Conservation (phyloP, 2,797 vertebrate species). For the Phrynocephalus guinanensis region DNA sequence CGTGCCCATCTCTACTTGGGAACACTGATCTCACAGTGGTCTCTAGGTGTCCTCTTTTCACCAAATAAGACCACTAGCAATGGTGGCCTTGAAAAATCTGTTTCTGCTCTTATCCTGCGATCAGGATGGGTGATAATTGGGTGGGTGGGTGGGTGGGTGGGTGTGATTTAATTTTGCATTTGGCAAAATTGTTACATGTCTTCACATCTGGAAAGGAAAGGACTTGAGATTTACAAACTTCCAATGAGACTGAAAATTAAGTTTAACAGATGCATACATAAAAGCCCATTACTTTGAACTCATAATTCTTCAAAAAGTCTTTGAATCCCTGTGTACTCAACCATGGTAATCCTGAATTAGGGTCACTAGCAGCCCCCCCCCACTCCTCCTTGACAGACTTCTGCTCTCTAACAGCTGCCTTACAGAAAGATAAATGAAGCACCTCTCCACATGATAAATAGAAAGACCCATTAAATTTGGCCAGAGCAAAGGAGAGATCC, state of each 20-base stretch:
- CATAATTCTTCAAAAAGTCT: background rate
- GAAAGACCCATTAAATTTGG: too few species aligned
- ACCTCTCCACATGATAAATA: too few species aligned
- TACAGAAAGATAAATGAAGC: too few species aligned
- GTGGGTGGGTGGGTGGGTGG: background rate
- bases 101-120: too few species aligned
- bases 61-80: background rate
- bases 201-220: background rate
- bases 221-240: background rate
- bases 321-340: background rate
- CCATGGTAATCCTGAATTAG: background rate
- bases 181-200: background rate
- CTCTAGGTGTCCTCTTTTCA: conserved; percentile 33
- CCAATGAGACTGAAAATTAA: background rate
- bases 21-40: background rate
- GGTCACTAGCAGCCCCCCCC: background rate
- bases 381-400: too few species aligned
- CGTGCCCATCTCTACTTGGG: too few species aligned
- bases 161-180: background rate
- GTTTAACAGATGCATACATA: background rate
- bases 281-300: background rate
- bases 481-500: too few species aligned
- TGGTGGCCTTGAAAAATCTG: background rate
- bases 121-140: background rate
- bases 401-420: too few species aligned